Percentiles rank a stretch among this genome's conserved stretches.
Conservation (phyloP, 1,140 invertebrate genomes). For the Idris sp. region DNA sequence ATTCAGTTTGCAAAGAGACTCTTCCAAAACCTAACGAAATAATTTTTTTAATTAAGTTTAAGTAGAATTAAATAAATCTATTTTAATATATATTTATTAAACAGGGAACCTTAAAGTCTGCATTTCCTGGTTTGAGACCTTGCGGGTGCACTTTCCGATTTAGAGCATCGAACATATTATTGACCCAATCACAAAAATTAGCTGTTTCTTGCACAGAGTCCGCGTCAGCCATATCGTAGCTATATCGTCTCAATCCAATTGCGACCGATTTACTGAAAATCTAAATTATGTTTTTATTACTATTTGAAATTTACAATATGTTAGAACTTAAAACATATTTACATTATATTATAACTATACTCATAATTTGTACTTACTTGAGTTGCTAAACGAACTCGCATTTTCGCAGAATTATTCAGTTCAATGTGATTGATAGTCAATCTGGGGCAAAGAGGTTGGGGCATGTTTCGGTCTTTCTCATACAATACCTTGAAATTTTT, state of each 20-base stretch:
- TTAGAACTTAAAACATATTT: not conserved
- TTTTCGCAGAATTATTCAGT: not conserved
- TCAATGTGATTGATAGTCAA: not conserved
- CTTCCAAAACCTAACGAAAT: too few relatives aligned
- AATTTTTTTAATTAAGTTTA: too few relatives aligned
- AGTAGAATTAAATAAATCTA: too few relatives aligned
- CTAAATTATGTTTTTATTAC: too few relatives aligned
- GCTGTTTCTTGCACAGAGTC: conserved; percentile 10
- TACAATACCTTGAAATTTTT: not conserved
- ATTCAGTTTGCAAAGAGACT: too few relatives aligned
- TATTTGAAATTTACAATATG: too few relatives aligned
- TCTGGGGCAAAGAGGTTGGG: not conserved
- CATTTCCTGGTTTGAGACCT: conserved; percentile 4
- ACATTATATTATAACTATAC: not conserved
- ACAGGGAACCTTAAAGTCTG: conserved; percentile 13
- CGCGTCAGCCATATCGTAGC: too few relatives aligned
- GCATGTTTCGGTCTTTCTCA: conserved; percentile 1
- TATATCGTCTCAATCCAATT: not conserved
- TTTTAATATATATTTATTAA: too few relatives aligned
- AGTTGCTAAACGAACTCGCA: conserved; percentile 2
- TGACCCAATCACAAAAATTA: conserved; percentile 8
- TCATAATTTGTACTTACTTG: not conserved
- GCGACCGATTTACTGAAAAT: conserved; percentile 7
- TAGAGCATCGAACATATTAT: conserved; percentile 11
- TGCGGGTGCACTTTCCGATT: conserved; percentile 6